A percentile compares a stretch with the other conserved stretches of the same genome.
phyloP scores from a whole-genome alignment of 2,797 vertebrate species.

The Cichlasoma orientale region DNA sequence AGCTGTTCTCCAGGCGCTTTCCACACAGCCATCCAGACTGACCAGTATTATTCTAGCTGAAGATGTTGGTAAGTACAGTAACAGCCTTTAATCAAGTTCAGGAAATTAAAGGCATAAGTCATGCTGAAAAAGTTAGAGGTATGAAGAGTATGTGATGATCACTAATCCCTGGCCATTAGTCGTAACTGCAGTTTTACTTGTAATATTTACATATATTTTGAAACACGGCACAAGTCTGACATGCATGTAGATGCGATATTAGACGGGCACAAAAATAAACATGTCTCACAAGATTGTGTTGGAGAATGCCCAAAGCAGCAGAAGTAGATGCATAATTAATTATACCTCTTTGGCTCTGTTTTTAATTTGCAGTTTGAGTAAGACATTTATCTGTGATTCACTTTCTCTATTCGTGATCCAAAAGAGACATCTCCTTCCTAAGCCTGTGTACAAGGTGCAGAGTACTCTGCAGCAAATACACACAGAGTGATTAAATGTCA shows the following conservation, averaged over 20 bases:
- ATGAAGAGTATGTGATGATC: too few species aligned
- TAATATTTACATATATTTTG: background rate
- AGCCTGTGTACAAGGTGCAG: background rate
- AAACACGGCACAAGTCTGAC: background rate
- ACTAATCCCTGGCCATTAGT: too few species aligned
- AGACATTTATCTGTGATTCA: background rate
- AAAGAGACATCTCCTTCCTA: background rate
- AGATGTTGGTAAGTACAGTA: slow-evolving; percentile 85
- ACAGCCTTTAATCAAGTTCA: background rate
- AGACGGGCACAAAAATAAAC: background rate
- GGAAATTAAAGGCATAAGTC: background rate
- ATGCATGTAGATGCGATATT: background rate
- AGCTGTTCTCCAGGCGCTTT: slow-evolving; percentile 90
- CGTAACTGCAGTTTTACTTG: background rate
- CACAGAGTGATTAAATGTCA: too few species aligned
- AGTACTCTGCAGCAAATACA: too few species aligned
- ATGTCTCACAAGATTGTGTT: background rate
- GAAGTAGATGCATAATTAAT: background rate
- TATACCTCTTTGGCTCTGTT: background rate
- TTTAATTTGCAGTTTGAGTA: background rate
- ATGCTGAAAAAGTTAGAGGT: background rate
- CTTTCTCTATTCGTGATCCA: background rate
- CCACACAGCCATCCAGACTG: slow-evolving; percentile 85
- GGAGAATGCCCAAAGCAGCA: background rate
- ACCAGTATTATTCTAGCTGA: slow-evolving; percentile 96